Conservation (phyloP, 2,888 invertebrate genomes). For the Macaria notata region DNA sequence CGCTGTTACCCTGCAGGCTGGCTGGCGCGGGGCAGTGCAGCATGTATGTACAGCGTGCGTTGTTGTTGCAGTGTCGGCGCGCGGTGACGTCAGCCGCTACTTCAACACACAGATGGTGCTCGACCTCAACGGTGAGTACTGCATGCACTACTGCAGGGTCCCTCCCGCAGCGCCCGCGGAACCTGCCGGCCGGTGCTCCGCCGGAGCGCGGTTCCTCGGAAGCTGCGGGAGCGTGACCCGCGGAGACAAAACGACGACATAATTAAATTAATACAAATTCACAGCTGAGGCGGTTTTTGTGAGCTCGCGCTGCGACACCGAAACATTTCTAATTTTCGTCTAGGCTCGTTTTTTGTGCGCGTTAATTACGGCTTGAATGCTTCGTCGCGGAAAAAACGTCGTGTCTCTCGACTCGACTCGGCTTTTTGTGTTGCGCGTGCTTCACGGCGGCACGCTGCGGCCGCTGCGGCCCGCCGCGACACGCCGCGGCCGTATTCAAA, state of each 20-base stretch:
- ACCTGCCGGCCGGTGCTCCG: background rate
- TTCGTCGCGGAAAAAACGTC: slow-evolving; percentile 43
- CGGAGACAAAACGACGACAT: slow-evolving; percentile 62
- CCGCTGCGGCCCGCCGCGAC: slow-evolving; percentile 44
- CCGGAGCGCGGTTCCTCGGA: slow-evolving; percentile 21
- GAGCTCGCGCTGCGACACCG: slow-evolving; percentile 55
- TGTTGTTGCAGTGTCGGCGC: slow-evolving; percentile 74
- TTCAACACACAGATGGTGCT: slow-evolving; percentile 79
- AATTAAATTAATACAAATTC: slow-evolving; percentile 73
- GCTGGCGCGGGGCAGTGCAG: too few species aligned
- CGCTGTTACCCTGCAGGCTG: too few species aligned
- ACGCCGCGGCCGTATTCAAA: slow-evolving; percentile 23
- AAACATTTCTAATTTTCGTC: slow-evolving; percentile 75
- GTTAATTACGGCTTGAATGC: slow-evolving; percentile 77
- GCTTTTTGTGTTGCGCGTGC: slow-evolving; percentile 63
- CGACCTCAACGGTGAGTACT: slow-evolving; percentile 73
- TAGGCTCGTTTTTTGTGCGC: slow-evolving; percentile 67
- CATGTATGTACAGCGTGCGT: background rate
- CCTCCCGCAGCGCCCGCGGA: background rate
- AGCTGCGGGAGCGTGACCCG: slow-evolving; percentile 37
- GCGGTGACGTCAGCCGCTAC: slow-evolving; percentile 75
- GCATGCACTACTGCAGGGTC: background rate
- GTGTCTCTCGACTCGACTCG: slow-evolving; percentile 30
- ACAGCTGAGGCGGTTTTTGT: slow-evolving; percentile 58
- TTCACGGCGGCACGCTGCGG: slow-evolving; percentile 47